Percentiles rank a stretch among this genome's conserved stretches.
These are phyloP conservation scores for Lasioglossum villosulum DNA, from an alignment of 2,888 invertebrate genomes.

Conservation along the genomic window DNA sequence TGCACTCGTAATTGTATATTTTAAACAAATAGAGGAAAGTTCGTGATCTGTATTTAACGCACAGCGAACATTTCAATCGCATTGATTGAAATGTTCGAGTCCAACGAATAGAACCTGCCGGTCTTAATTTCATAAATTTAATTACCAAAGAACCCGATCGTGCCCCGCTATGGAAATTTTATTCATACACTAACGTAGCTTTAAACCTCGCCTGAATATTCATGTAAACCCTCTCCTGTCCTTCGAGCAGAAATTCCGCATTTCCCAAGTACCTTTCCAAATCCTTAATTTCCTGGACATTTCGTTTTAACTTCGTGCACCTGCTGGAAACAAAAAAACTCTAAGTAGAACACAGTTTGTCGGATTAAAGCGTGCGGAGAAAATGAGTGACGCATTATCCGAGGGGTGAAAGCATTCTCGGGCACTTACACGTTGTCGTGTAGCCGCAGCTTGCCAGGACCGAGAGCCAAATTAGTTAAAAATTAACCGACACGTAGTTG, in stretches of 20 bases:
- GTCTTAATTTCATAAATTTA: background rate
- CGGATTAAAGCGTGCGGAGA: background rate
- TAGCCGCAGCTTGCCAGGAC: background rate
- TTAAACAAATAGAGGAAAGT: background rate
- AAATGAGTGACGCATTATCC: background rate
- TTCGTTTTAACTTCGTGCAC: background rate
- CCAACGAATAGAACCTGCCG: background rate
- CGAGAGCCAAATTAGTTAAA: background rate
- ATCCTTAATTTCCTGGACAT: background rate
- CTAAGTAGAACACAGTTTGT: background rate
- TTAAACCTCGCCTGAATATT: background rate
- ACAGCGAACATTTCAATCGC: too few relatives aligned
- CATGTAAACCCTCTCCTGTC: background rate
- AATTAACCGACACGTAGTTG: constrained; percentile 13
- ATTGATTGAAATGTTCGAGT: background rate
- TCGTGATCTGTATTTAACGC: background rate
- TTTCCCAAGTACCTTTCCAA: background rate
- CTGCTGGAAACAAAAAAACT: background rate
- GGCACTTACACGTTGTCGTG: background rate
- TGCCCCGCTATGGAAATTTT: background rate
- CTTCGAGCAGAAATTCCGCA: background rate
- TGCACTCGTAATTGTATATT: background rate
- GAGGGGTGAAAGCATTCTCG: background rate
- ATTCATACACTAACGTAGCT: constrained; percentile 6
- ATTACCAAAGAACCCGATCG: too few relatives aligned